These are phyloP conservation scores for zebrafish (Danio rerio) DNA, from an alignment of 2,113 vertebrate genomes.

Conservation along the genomic window GRCz12tu NC_133180.1:45477001-45477500, in stretches of 20 bases:
- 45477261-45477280: background rate
- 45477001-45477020: constrained; percentile 76
- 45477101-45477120: constrained; percentile 90
- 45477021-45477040: constrained; percentile 73
- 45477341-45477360: too few relatives aligned
- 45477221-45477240: background rate
- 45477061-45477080: constrained; percentile 75
- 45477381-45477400: too few relatives aligned
- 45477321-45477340: too few relatives aligned
- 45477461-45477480: too few relatives aligned
- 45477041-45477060: constrained; percentile 65
- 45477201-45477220: constrained; percentile 40
- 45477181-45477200: constrained; percentile 63
- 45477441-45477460: too few relatives aligned
- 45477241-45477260: constrained; percentile 4
- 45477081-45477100: constrained; percentile 46
- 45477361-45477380: too few relatives aligned
- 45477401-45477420: too few relatives aligned
- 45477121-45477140: constrained; percentile 70
- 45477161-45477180: constrained; percentile 59
- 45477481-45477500: too few relatives aligned
- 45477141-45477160: constrained; percentile 55
- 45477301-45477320: too few relatives aligned
- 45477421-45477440: too few relatives aligned
- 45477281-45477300: too few relatives aligned